Evolutionary conservation across 2,888 invertebrate genomes (phyloP).

Genomic region (Cryptocephalus primarius): DNA sequence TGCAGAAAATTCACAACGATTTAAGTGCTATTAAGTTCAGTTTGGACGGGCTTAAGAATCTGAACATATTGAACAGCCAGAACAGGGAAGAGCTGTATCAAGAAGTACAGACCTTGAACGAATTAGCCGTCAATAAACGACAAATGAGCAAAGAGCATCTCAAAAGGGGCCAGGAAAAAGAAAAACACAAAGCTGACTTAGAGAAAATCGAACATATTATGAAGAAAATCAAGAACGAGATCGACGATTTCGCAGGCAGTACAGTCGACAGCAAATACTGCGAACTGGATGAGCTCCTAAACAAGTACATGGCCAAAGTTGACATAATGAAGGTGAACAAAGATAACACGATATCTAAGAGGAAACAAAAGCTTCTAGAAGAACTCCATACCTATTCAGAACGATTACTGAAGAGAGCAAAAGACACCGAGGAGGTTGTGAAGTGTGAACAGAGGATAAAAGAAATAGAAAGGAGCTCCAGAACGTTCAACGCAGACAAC

Average conservation of each 20-base stretch:
- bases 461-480: not conserved
- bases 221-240: slow-evolving; percentile 3
- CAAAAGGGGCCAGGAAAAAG: slow-evolving; percentile 11
- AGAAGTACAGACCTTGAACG: slow-evolving; percentile 15
- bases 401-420: slow-evolving; percentile 16
- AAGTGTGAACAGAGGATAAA: not conserved
- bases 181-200: slow-evolving; percentile 5
- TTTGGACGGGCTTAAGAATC: slow-evolving; percentile 11
- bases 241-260: slow-evolving; percentile 1
- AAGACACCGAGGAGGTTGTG: slow-evolving; percentile 11
- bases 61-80: slow-evolving; percentile 13
- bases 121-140: slow-evolving; percentile 17
- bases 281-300: slow-evolving; percentile 2
- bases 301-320: not conserved
- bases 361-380: slow-evolving; percentile 15
- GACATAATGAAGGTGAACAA: not conserved
- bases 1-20: slow-evolving; percentile 13
- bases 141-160: slow-evolving; percentile 11
- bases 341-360: slow-evolving; percentile 1
- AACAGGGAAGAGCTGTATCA: slow-evolving; percentile 14
- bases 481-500: not conserved
- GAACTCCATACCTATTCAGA: slow-evolving; percentile 15
- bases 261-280: slow-evolving; percentile 2
- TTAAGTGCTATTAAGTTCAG: slow-evolving; percentile 15
- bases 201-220: slow-evolving; percentile 15